Conservation (phyloP, 2,888 invertebrate species). For the Diabrotica balteata region DNA sequence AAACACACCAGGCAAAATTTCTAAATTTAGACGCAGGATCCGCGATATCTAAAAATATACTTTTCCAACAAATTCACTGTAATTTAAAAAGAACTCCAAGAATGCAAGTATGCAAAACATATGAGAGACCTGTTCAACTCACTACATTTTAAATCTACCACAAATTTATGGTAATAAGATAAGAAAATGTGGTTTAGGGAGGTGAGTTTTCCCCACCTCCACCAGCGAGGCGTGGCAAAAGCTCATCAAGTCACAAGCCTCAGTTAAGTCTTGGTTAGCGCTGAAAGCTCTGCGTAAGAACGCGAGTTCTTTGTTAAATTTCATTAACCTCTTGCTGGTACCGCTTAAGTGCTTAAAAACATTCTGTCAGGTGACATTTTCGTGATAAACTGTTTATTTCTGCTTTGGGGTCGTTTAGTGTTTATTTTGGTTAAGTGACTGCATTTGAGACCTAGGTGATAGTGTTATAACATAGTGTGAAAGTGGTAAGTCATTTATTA, state of each 20-base stretch:
- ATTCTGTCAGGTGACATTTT: constrained; percentile 6
- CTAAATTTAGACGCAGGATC: not conserved
- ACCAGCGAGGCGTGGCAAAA: constrained; percentile 47
- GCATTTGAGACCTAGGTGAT: too few species aligned
- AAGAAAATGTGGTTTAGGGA: constrained; percentile 54
- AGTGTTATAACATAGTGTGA: too few species aligned
- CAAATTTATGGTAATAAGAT: constrained; percentile 58
- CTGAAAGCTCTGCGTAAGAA: constrained; percentile 39
- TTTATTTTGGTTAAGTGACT: too few species aligned
- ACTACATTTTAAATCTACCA: constrained; percentile 51
- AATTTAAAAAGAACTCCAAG: constrained; percentile 31
- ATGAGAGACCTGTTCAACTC: constrained; percentile 49
- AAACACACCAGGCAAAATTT: not conserved
- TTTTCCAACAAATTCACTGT: not conserved
- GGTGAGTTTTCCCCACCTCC: constrained; percentile 47
- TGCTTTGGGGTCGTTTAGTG: too few species aligned
- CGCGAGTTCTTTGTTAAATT: constrained; percentile 28
- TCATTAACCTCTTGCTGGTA: constrained; percentile 22
- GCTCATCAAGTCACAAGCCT: constrained; percentile 47
- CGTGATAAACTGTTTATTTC: not conserved
- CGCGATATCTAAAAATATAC: not conserved
- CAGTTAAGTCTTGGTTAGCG: constrained; percentile 44
- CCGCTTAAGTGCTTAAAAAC: constrained; percentile 2
- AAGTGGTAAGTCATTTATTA: too few species aligned
- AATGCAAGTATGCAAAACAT: constrained; percentile 47